Percentiles rank a stretch among this genome's conserved stretches.
phyloP scores from a whole-genome alignment of 1,140 invertebrate species.

The Brachionus asplanchnoidis region DNA sequence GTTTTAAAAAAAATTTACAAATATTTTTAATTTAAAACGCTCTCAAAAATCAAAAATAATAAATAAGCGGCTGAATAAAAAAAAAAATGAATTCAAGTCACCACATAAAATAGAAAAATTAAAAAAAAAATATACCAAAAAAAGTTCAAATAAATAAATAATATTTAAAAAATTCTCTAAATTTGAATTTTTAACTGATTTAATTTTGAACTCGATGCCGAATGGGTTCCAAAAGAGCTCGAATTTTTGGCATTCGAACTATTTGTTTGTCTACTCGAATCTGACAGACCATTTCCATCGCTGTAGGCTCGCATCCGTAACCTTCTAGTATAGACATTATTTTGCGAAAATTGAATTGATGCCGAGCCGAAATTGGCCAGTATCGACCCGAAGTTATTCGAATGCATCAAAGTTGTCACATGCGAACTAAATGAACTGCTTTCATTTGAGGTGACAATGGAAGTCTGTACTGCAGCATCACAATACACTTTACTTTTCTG shows the following conservation, averaged over 20 bases:
- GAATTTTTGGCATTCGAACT: slow-evolving; percentile 19
- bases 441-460: neutral
- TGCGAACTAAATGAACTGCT: slow-evolving; percentile 35
- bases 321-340: neutral
- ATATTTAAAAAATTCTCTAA: neutral
- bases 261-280: neutral
- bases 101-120: neutral
- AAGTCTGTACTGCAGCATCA: slow-evolving; percentile 37
- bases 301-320: slow-evolving; percentile 30
- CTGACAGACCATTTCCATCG: slow-evolving; percentile 25
- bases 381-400: slow-evolving; percentile 34
- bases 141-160: neutral
- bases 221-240: slow-evolving; percentile 5
- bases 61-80: neutral
- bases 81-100: slow-evolving; percentile 12
- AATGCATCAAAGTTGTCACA: slow-evolving; percentile 14
- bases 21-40: neutral
- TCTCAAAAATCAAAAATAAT: neutral
- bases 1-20: slow-evolving; percentile 16
- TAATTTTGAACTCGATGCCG: slow-evolving; percentile 18
- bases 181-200: slow-evolving; percentile 34
- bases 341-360: neutral
- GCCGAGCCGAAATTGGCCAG: slow-evolving; percentile 27
- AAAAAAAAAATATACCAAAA: neutral
- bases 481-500: neutral